A percentile compares a stretch with the other conserved stretches of the same genome.
Evolutionary conservation across 2,113 vertebrate species (phyloP).

Genomic region (Elephas maximus): DNA sequence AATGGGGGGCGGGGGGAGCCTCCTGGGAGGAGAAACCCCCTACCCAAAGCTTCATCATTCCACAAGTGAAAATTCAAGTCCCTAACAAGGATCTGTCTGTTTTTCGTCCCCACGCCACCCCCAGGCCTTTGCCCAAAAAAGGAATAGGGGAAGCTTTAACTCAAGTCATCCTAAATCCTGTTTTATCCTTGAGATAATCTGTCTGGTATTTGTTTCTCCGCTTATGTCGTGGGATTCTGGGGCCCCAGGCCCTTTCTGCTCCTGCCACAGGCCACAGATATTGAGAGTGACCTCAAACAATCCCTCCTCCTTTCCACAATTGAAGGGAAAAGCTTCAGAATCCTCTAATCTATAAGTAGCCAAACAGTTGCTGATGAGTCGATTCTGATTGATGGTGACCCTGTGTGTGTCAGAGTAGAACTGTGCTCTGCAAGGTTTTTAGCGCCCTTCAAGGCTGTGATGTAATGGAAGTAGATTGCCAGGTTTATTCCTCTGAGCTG

Average conservation of each 20-base stretch:
- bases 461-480: not conserved
- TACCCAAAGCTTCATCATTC: not conserved
- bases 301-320: rapidly evolving
- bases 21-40: not conserved
- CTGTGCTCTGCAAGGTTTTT: not conserved
- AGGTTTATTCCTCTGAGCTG: not conserved
- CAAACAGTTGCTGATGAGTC: not conserved
- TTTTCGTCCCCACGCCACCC: not conserved
- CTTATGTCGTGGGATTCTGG: not conserved
- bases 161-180: slow-evolving; percentile 8
- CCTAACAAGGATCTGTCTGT: slow-evolving; percentile 15
- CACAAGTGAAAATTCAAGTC: not conserved
- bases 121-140: not conserved
- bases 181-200: slow-evolving; percentile 10
- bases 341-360: not conserved
- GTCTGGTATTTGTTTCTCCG: not conserved
- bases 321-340: not conserved
- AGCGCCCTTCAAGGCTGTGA: not conserved
- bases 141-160: not conserved
- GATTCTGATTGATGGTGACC: not conserved
- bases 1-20: too few species aligned
- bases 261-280: too few species aligned
- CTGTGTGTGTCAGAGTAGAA: not conserved
- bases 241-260: not conserved
- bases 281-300: not conserved